Evolutionary conservation across 2,113 vertebrate genomes (phyloP), one percentile per base, ranked within the genome.

Genomic region (Cryptotis parvus): DNA sequence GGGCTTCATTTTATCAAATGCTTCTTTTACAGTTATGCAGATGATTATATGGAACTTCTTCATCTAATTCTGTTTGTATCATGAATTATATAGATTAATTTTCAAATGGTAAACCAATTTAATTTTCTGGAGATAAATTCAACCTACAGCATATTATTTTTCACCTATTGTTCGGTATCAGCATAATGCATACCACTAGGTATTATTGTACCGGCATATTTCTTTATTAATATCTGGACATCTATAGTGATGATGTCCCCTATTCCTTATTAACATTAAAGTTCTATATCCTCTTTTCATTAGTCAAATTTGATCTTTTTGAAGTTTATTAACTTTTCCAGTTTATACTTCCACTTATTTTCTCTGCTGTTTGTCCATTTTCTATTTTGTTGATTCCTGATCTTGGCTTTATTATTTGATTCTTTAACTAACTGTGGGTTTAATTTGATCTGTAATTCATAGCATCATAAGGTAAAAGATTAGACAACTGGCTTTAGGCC

Each of bases 1-100:
- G 29, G 74, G 14, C 45, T 82, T 24, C 58, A 55, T 87, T 87
- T 87, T 45, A 4, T 69, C 63, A 87, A 75, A 74, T 65, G 55
- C 24, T 74, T 68, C 18, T 37, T 76, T 69, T 69, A 24, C 72
- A 43, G 35, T 18, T 58, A 43, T 7, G 74, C 33, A 58, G 35
- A 58, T 26, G 35, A 74, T 43, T 29, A 85, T 55, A 68, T 37
- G 4, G 3, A 2, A 43, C 75, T 75, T 81, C 58, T 55, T 29
- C 27, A 49, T 68, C 22, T 72, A 41, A 73, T 74, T 55, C 7
- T 73, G 55, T 58, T 12, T 45, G 6, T 68, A 35, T 31, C 83
- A 58, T 68, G 43, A 69, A 81, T 65, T 55, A 75, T 4, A 66
- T 12, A 79, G 79, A 49, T 49, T 49, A 49, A 74, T 55, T 87